phyloP scores from a whole-genome alignment of 2,797 vertebrate species.

The Gallinago nigripennis region DNA sequence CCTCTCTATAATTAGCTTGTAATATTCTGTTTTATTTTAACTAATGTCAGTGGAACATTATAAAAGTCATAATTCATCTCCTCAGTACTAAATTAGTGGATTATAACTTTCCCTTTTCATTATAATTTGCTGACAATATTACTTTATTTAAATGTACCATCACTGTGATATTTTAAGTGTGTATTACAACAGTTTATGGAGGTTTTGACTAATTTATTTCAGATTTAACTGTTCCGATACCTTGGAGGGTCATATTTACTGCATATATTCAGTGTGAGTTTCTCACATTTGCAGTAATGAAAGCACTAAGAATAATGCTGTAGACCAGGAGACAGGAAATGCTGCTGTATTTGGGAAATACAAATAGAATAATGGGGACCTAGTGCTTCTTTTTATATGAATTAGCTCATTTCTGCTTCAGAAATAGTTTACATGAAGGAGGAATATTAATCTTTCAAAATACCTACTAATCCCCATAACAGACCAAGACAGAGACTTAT shows the following conservation, averaged over 20 bases:
- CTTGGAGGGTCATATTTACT: constrained; percentile 19
- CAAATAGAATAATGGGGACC: background rate
- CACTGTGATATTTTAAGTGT: background rate
- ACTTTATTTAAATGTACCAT: constrained; percentile 14
- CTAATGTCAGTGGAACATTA: background rate
- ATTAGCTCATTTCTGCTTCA: background rate
- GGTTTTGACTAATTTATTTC: constrained; percentile 38
- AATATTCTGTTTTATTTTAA: constrained; percentile 51
- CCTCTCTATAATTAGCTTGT: background rate
- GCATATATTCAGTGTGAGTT: background rate
- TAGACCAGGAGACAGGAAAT: background rate
- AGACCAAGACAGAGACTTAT: background rate
- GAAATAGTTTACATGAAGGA: background rate
- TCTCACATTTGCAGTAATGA: constrained; percentile 10
- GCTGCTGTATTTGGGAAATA: background rate
- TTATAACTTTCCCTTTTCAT: constrained; percentile 30
- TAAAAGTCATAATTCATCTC: constrained; percentile 37
- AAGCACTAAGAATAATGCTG: constrained; percentile 1
- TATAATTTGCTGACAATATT: constrained; percentile 27
- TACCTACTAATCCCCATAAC: background rate
- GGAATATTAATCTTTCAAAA: constrained; percentile 2
- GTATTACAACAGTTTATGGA: constrained; percentile 4
- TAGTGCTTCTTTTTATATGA: background rate
- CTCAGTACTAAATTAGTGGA: background rate
- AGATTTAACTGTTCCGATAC: background rate